A percentile compares a stretch with the other conserved stretches of the same genome.
phyloP scores from a whole-genome alignment of 1,140 invertebrate genomes.

The Melitaea cinxia region DNA sequence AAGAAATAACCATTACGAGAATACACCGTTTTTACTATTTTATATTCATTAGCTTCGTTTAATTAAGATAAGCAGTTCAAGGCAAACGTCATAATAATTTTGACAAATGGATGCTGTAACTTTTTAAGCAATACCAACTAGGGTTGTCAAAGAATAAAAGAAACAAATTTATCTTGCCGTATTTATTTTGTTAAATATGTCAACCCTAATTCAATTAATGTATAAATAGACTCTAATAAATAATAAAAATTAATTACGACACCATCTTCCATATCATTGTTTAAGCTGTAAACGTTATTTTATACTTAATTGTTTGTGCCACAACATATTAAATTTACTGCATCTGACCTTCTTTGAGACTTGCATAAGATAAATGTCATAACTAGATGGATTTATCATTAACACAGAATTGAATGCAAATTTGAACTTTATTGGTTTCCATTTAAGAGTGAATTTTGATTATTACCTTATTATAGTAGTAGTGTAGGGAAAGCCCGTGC shows the following conservation, averaged over 20 bases:
- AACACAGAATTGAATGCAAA: background rate
- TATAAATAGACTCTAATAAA: no score
- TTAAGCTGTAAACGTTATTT: background rate
- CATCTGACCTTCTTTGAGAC: background rate
- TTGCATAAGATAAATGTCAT: background rate
- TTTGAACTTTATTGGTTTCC: background rate
- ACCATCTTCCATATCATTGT: no score
- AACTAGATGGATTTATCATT: background rate
- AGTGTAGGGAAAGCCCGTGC: conserved; percentile 47
- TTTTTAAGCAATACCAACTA: background rate
- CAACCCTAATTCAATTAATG: no score
- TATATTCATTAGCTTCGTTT: background rate
- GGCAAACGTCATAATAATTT: conserved; percentile 5
- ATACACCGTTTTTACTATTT: background rate
- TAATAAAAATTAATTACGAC: no score
- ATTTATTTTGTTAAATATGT: no score
- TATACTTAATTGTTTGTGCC: background rate
- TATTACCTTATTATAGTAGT: conserved; percentile 18
- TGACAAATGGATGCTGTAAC: conserved; percentile 13
- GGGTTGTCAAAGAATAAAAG: background rate
- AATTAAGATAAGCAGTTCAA: conserved; percentile 21
- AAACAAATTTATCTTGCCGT: no score
- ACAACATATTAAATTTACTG: background rate
- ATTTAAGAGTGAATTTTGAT: background rate
- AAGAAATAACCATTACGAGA: background rate